These are phyloP conservation scores for Nasonia longicornis DNA, from an alignment of 1,140 invertebrate genomes.

Conservation along the genomic window DNA sequence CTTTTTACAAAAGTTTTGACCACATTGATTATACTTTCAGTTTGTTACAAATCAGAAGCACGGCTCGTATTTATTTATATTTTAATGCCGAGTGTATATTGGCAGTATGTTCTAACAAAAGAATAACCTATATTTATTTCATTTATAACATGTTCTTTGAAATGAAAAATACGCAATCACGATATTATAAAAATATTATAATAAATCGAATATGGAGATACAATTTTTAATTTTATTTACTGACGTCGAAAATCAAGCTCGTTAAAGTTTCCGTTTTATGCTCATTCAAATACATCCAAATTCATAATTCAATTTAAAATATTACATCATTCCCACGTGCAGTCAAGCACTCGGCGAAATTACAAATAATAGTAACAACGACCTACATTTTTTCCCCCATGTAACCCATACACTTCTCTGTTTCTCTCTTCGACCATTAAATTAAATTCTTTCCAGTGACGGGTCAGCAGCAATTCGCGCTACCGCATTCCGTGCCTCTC, in stretches of 20 bases:
- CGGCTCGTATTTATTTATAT: neutral
- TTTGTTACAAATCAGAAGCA: too few relatives aligned
- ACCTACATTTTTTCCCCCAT: neutral
- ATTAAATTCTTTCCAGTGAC: constrained; percentile 24
- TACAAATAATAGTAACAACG: neutral
- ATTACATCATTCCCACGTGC: neutral
- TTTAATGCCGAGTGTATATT: neutral
- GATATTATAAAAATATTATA: neutral
- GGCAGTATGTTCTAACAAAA: neutral
- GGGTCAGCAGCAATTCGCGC: neutral
- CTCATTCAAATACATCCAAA: too few relatives aligned
- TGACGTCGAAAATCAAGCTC: too few relatives aligned
- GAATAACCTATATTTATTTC: neutral
- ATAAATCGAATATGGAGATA: neutral
- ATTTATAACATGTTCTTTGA: too few relatives aligned
- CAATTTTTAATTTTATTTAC: too few relatives aligned
- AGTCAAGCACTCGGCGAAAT: neutral
- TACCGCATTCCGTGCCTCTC: neutral
- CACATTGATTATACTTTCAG: neutral
- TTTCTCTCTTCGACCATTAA: neutral
- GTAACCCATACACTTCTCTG: neutral
- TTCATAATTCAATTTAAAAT: neutral
- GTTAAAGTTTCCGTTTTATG: too few relatives aligned
- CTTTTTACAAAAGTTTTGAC: neutral
- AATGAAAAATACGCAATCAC: too few relatives aligned